A percentile compares a stretch with the other conserved stretches of the same genome.
Conservation (phyloP, 2,888 invertebrate genomes). For the Phorcus lineatus region DNA sequence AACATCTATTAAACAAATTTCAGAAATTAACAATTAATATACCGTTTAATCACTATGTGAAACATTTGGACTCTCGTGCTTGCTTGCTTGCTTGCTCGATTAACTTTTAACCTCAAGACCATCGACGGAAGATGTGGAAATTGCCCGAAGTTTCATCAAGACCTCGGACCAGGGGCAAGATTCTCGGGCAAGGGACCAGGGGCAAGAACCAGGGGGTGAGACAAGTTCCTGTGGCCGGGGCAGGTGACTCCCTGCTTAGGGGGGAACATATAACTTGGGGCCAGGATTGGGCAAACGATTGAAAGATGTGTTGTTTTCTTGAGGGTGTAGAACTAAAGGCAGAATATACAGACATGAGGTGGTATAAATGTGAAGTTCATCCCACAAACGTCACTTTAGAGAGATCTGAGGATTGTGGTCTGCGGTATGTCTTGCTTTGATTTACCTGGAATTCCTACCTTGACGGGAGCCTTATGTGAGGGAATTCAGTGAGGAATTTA, state of each 20-base stretch:
- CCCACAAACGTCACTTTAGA: neutral
- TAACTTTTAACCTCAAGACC: constrained; percentile 12
- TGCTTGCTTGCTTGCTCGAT: constrained; percentile 8
- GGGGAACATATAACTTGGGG: neutral
- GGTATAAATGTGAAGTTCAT: constrained; percentile 13
- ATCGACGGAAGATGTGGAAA: neutral
- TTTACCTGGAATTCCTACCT: neutral
- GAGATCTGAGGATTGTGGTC: neutral
- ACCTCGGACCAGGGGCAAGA: neutral
- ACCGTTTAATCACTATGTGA: too few species aligned
- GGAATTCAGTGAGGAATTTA: too few species aligned
- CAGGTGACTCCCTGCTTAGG: neutral
- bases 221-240: neutral
- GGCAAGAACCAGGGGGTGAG: too few species aligned
- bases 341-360: constrained; percentile 6
- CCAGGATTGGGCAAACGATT: constrained; percentile 15
- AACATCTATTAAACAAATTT: too few species aligned
- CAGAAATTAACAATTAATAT: too few species aligned
- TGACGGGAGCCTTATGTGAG: too few species aligned
- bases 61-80: too few species aligned
- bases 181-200: neutral
- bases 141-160: neutral
- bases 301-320: constrained; percentile 23
- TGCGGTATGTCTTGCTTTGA: neutral
- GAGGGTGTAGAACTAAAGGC: constrained; percentile 14